Evolutionary conservation across 2,797 vertebrate genomes (phyloP), one percentile per base, ranked within the genome.

Genomic region (Sebastes matsubarae): DNA sequence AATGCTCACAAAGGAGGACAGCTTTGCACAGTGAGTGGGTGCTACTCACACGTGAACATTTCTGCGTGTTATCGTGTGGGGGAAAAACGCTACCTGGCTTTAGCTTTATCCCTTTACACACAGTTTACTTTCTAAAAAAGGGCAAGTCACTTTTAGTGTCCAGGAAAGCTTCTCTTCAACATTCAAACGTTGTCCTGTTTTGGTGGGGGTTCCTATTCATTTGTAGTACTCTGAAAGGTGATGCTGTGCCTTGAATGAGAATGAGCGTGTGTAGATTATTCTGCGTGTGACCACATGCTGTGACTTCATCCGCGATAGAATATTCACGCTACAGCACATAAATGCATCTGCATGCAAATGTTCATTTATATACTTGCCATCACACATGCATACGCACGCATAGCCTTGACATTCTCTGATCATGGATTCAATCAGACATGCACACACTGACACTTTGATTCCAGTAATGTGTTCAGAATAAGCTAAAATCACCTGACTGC

Each of bases 401-500:
- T 32, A 42, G 2, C 59, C 13, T 69, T 50, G 46, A 63, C 63
- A 69, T 67, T 13, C 25, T 55, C 1, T 61, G 64, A 68, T 42
- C 29, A 20, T 58, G 10, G 61, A 61, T 1, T 80, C 13, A 71
- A 8, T 71, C 29, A 63, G 54, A 68, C 65, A n/a, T 58, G 36
- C 38, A 71, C 22, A 71, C 69, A 59, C 64, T 30, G 6, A 38
- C 72, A 74, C 30, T 20, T 57, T 68, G n/a, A 83, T 72, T 58
- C 52, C 55, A 77, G 38, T 29, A 72, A 38, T 68, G 57, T 75
- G 59, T 77, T 57, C 22, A 68, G 68, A 71, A 24, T 72, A 71
- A 34, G 34, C 72, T 83, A 69, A 77, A 89, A 80, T 88, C 38
- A 85, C 71, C 80, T 60, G 70, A 68, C 61, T 64, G 65, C 69